Base-by-base conservation (phyloP, 2,888 invertebrate species). In the Zootermopsis nevadensis region DNA sequence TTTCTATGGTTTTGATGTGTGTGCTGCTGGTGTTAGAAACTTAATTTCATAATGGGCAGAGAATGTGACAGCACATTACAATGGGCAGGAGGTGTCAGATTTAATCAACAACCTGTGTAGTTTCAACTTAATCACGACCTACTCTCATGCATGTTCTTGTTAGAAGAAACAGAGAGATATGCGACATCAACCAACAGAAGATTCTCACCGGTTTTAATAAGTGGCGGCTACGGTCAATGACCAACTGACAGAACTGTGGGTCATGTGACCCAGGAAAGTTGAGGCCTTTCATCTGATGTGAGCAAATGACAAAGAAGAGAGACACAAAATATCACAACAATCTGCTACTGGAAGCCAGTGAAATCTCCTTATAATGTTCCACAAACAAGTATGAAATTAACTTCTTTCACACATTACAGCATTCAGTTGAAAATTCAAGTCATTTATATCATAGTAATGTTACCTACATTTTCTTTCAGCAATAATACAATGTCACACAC, bases 221-320 rank as follows among this genome's bases (percentile, higher is more conserved):
- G 93, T 97, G 96, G 91, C 97, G 96, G 92, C 98, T 98, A 92
- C 98, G 95, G 91, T 98, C 98, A 92, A 98, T 94, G 91, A 98
- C 96, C 93, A 97, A 96, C 91, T 97, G 96, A 93, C 97, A 97
- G 94, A 97, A 97, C 92, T 94, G 94, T 90, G 96, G 95, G 93
- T 97, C 97, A 92, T 97, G 96, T 93, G 96, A 96, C 92, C 98
- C 98, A 91, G 97, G 97, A 92, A 97, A 97, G 94, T 95, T 96
- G 91, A 97, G 93, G 91, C 97, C 97, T 93, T 98, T 98, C 93
- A 97, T 96, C 97, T 97, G 94, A 91, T 79, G 84, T 22, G 31
- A 82, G 53, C 30, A 69, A 81, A 31, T 53, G 48, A 72, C 35
- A 69, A 30, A 79, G 66, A 79, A 79, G 83, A 79, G 69, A 84